phyloP scores from a whole-genome alignment of 2,797 vertebrate species.

The Platalea minor region DNA sequence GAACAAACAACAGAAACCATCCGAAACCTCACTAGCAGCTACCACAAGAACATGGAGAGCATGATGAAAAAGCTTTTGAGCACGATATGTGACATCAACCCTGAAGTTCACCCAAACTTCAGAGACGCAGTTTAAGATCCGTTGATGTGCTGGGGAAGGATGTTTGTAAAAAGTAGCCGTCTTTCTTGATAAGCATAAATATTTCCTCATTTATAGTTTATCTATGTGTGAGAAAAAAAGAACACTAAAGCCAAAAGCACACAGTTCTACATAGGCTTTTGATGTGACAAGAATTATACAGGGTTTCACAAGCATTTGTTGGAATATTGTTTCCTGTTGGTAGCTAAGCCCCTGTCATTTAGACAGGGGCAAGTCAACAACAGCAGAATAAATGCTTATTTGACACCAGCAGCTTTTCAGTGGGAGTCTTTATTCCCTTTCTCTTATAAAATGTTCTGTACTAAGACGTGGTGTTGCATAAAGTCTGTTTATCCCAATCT shows the following conservation, averaged over 20 bases:
- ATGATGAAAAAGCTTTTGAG: slow-evolving; percentile 66
- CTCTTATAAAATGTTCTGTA: slow-evolving; percentile 11
- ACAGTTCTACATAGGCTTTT: not conserved
- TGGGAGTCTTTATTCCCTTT: slow-evolving; percentile 31
- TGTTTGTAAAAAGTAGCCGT: not conserved
- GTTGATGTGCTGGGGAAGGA: not conserved
- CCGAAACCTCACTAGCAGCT: slow-evolving; percentile 55
- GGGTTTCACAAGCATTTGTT: not conserved
- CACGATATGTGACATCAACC: slow-evolving; percentile 68
- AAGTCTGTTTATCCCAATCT: slow-evolving; percentile 8
- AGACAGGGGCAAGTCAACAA: not conserved
- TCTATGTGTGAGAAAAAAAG: not conserved
- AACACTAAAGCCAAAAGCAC: not conserved
- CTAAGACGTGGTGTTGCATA: not conserved
- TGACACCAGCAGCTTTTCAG: slow-evolving; percentile 47
- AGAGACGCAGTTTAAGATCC: slow-evolving; percentile 28
- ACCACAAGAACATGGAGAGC: slow-evolving; percentile 57
- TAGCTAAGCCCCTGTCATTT: not conserved
- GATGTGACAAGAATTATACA: not conserved
- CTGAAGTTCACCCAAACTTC: slow-evolving; percentile 75
- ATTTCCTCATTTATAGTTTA: not conserved
- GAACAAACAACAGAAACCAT: slow-evolving; percentile 68
- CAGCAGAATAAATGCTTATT: slow-evolving; percentile 38
- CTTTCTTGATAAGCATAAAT: not conserved
- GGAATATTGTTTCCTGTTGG: not conserved